These are phyloP conservation scores for Heteromurus nitidus DNA, from an alignment of 2,888 invertebrate genomes.

Conservation along the genomic window DNA sequence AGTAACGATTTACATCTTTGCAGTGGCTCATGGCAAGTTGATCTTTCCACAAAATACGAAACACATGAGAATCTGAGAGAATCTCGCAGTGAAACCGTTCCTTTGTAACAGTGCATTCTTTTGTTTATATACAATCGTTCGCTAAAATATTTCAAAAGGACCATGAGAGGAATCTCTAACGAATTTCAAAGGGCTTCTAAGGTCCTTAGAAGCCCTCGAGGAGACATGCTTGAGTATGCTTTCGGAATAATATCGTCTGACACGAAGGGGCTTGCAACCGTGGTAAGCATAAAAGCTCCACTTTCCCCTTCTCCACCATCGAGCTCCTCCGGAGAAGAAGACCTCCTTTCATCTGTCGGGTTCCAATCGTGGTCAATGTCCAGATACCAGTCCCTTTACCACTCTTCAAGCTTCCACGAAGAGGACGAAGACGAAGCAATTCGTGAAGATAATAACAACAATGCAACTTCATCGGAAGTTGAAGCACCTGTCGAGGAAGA, in stretches of 20 bases:
- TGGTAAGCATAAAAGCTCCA: slow-evolving; percentile 25
- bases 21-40: neutral
- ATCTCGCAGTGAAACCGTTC: neutral
- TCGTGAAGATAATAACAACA: slow-evolving; percentile 28
- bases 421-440: slow-evolving; percentile 15
- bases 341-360: slow-evolving; percentile 10
- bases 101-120: neutral
- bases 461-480: neutral
- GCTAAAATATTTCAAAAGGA: no score
- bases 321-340: slow-evolving; percentile 8
- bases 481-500: neutral
- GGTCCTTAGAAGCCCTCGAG: neutral
- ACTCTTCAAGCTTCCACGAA: slow-evolving; percentile 2
- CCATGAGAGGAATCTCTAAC: slow-evolving; percentile 22
- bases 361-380: slow-evolving; percentile 57
- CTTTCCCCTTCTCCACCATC: neutral
- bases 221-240: slow-evolving; percentile 45
- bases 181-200: slow-evolving; percentile 10
- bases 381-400: slow-evolving; percentile 35
- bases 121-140: neutral
- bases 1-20: neutral
- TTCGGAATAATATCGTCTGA: slow-evolving; percentile 56
- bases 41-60: no score
- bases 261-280: slow-evolving; percentile 24
- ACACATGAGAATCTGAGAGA: no score